Evolutionary conservation across 2,888 invertebrate species (phyloP), one percentile per base, ranked within the genome.

Genomic region (Alcis repandata): DNA sequence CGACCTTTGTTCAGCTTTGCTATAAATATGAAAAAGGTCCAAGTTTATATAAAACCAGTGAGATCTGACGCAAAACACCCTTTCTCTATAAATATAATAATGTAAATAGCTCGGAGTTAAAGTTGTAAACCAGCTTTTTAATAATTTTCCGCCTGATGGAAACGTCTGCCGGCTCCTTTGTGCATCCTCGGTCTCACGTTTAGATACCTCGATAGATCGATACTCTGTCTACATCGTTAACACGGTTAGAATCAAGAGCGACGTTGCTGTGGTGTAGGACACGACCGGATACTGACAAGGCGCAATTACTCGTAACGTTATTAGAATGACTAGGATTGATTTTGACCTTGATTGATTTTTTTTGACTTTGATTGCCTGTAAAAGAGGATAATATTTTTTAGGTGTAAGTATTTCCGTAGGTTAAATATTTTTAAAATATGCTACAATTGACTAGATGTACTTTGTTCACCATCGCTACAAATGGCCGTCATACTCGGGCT

Each of bases 1-100:
- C 58, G 57, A 70, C 72, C 70, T 70, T 70, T 71, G 53, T 65
- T 62, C 57, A 58, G 62, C 63, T 67, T 59, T 45, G 56, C 48
- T 54, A 63, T 62, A 58, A 68, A 68, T 64, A 67, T 11, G 41
- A 52, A 46, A 27, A 52, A 40, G 67, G 48, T 62, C 59, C 48
- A 58, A 51, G 27, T 68, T 48, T 69, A 69, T 72, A 67, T 70
- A 70, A 69, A 67, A 58, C 54, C 59, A 46, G 41, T 61, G 15
- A 48, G 51, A 59, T 60, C 62, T 56, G 52, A 71, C 63, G 66
- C 66, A 68, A 49, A 53, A 19, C n/a, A 43, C 51, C 54, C 58
- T 53, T 62, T 58, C 61, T 64, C 68, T 70, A 66, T 40, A 51
- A 68, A 69, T 66, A 71, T 17, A 41, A 38, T 64, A 62, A 19